Conservation (phyloP, 2,888 invertebrate genomes). For the Anarsia innoxiella region DNA sequence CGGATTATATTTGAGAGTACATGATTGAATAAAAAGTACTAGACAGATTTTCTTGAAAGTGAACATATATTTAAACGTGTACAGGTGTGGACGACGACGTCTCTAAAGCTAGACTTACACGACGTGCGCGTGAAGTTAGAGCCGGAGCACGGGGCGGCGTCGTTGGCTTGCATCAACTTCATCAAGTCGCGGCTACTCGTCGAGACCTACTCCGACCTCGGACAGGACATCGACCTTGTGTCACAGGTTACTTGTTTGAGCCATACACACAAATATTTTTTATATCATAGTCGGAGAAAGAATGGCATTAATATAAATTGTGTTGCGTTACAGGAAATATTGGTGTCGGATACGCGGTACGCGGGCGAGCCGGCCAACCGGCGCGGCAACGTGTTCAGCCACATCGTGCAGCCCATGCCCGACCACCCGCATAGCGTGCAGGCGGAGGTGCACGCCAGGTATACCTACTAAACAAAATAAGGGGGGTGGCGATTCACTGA, state of each 20-base stretch:
- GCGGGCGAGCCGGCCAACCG: slow-evolving; percentile 79
- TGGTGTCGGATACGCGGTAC: slow-evolving; percentile 85
- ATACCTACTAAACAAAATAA: too few relatives aligned
- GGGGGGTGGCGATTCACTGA: too few relatives aligned
- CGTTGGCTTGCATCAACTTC: slow-evolving; percentile 92
- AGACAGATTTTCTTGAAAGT: not conserved
- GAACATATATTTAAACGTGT: too few relatives aligned
- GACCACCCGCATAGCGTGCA: slow-evolving; percentile 78
- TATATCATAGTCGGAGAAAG: too few relatives aligned
- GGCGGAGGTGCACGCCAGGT: slow-evolving; percentile 83
- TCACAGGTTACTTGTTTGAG: too few relatives aligned
- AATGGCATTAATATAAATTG: too few relatives aligned
- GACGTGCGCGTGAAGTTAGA: slow-evolving; percentile 88
- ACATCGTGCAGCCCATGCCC: slow-evolving; percentile 88
- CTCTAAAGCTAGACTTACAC: slow-evolving; percentile 86
- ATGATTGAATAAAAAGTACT: too few relatives aligned
- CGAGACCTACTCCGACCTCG: slow-evolving; percentile 90
- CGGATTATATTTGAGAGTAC: too few relatives aligned
- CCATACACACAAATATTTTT: too few relatives aligned
- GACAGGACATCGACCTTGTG: slow-evolving; percentile 93
- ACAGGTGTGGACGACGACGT: slow-evolving; percentile 84
- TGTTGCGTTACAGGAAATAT: slow-evolving; percentile 74
- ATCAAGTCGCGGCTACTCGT: slow-evolving; percentile 90
- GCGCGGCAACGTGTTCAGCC: slow-evolving; percentile 89
- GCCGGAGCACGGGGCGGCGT: slow-evolving; percentile 69